Evolutionary conservation across 2,113 vertebrate species (phyloP).

Genomic region (Gnathonemus longibarbis): DNA sequence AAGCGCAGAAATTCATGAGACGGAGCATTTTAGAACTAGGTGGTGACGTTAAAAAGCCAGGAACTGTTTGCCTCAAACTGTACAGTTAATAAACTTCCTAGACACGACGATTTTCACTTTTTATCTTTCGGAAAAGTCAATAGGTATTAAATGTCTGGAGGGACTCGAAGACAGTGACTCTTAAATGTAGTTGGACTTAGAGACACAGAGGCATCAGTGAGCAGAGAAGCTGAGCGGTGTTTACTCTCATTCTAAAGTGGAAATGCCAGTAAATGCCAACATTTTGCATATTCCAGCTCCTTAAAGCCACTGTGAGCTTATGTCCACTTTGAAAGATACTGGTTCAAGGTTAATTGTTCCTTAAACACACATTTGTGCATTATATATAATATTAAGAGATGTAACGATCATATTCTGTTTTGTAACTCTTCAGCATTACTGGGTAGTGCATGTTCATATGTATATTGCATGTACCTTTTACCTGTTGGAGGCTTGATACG

Average conservation of each 20-base stretch:
- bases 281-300: not conserved
- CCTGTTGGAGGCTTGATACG: not conserved
- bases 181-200: not conserved
- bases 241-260: not conserved
- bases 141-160: not conserved
- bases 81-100: constrained; percentile 1
- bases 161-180: not conserved
- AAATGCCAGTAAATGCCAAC: not conserved
- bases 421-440: not conserved
- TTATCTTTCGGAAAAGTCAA: not conserved
- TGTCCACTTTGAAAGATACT: not conserved
- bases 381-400: not conserved
- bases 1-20: not conserved
- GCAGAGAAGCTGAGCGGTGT: not conserved
- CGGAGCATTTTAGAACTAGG: not conserved
- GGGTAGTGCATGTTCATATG: not conserved
- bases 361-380: not conserved
- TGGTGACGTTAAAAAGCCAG: not conserved
- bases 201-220: not conserved
- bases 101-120: not conserved
- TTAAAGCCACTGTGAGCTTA: not conserved
- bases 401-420: not conserved
- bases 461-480: not conserved
- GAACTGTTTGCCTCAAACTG: not conserved
- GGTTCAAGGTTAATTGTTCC: not conserved